A percentile compares a stretch with the other conserved stretches of the same genome.
phyloP scores from a whole-genome alignment of 2,113 vertebrate species.

The Hypocryptadius cinnamomeus region DNA sequence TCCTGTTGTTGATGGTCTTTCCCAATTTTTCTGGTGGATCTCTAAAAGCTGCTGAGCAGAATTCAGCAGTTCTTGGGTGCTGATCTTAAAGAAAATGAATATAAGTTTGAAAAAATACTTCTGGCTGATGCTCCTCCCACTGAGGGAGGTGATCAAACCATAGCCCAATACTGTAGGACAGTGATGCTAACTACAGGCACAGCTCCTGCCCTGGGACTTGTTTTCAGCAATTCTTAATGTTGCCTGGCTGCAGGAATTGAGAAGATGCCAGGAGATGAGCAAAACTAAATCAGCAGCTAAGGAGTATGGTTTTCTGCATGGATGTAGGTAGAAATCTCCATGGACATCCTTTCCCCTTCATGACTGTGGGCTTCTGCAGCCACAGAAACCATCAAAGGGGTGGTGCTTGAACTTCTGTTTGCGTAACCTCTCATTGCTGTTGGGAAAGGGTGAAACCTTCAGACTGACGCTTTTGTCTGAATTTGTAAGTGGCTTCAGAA shows the following conservation, averaged over 20 bases:
- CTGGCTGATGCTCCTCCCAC: not conserved
- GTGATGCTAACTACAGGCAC: not conserved
- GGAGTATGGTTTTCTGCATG: not conserved
- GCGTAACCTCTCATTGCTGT: not conserved
- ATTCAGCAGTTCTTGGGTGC: not conserved
- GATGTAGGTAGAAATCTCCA: not conserved
- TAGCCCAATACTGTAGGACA: not conserved
- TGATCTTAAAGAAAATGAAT: not conserved
- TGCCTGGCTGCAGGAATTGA: not conserved
- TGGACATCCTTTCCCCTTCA: not conserved
- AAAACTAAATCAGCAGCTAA: not conserved
- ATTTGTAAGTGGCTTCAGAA: slow-evolving; percentile 4
- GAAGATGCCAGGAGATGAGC: not conserved
- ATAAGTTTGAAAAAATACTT: not conserved
- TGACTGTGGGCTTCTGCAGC: not conserved
- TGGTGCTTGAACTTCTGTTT: not conserved
- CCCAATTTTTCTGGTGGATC: not conserved
- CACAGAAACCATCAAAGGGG: not conserved
- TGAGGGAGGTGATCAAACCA: not conserved
- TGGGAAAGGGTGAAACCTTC: not conserved
- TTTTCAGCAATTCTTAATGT: not conserved
- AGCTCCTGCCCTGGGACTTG: not conserved
- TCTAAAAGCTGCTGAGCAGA: not conserved
- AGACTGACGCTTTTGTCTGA: not conserved
- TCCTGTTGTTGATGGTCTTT: not conserved